phyloP scores from a whole-genome alignment of 2,888 invertebrate genomes.

The Blomia tropicalis region DNA sequence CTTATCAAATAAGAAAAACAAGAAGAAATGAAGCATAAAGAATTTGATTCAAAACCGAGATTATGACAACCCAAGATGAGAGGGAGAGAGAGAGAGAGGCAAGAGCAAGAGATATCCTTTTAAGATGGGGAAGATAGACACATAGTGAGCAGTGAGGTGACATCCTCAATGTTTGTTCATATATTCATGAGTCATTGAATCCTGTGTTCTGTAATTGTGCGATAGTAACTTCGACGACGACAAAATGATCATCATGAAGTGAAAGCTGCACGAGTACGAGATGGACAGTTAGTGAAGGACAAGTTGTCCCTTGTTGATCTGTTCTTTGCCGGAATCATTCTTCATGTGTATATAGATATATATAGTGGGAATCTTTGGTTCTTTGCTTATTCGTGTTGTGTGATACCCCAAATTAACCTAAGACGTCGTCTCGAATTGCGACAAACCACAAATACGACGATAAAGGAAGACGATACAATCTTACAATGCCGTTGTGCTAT shows the following conservation, averaged over 20 bases:
- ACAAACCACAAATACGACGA: neutral
- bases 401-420: neutral
- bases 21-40: neutral
- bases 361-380: no score
- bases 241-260: neutral
- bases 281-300: slow-evolving; percentile 12
- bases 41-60: neutral
- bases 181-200: no score
- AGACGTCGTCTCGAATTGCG: neutral
- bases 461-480: no score
- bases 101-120: neutral
- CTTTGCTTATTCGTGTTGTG: neutral
- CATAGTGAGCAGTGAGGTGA: neutral
- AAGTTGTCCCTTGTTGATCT: slow-evolving; percentile 9
- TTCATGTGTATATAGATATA: no score
- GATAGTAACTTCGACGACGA: no score
- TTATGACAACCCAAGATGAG: neutral
- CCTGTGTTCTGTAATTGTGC: no score
- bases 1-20: no score
- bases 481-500: no score
- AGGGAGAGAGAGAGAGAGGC: neutral
- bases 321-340: no score
- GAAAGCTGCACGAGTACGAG: neutral
- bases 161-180: no score
- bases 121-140: slow-evolving; percentile 1